Conservation (phyloP, 2,113 vertebrate species). For the Chrysochloris asiatica region DNA sequence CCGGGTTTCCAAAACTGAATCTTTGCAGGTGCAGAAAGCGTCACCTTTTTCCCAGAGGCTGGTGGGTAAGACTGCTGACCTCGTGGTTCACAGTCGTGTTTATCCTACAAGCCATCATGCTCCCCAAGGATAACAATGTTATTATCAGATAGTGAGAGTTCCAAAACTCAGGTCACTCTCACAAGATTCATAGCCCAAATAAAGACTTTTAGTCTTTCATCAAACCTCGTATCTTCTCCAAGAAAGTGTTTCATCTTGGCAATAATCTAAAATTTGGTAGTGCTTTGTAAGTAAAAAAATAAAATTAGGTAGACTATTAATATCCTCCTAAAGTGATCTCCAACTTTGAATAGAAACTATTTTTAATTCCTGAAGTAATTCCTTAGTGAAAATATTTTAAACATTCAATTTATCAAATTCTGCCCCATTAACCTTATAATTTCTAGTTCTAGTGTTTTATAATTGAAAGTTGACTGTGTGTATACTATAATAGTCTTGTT, state of each 20-base stretch:
- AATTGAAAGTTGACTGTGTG: neutral
- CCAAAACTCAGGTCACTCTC: neutral
- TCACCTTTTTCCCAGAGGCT: no score
- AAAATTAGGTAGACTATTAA: neutral
- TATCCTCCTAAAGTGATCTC: neutral
- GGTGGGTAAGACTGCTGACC: no score
- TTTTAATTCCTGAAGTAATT: constrained; percentile 20
- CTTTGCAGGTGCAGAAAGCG: no score
- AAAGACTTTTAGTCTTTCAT: constrained; percentile 13
- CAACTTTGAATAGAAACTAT: neutral
- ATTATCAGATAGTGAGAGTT: neutral
- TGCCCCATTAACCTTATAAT: neutral
- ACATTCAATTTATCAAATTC: constrained; percentile 34
- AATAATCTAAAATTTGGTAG: constrained; percentile 17
- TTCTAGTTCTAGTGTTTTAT: neutral
- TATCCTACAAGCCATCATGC: no score
- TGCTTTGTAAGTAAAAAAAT: neutral
- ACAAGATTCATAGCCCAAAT: neutral
- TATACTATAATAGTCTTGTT: no score
- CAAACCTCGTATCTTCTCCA: neutral
- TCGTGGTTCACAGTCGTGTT: no score
- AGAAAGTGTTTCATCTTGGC: neutral
- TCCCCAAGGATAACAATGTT: no score
- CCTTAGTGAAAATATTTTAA: neutral
- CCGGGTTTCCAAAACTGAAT: no score